Evolutionary conservation across 2,113 vertebrate genomes (phyloP).

Genomic region (Butastur rufipennis): DNA sequence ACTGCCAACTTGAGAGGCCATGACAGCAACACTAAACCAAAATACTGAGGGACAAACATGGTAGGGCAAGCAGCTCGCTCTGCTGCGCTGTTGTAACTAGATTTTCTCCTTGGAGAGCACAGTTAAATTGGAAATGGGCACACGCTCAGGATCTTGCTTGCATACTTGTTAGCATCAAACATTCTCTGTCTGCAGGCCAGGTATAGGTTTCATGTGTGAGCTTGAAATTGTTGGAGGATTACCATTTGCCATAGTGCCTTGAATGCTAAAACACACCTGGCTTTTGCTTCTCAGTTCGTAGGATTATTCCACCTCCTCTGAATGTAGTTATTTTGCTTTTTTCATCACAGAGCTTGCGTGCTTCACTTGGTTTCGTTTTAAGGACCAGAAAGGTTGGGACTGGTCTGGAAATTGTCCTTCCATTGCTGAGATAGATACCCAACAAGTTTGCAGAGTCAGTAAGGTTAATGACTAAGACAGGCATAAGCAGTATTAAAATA

Average conservation of each 20-base stretch:
- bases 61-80: not conserved
- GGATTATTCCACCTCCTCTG: not conserved
- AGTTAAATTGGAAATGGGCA: not conserved
- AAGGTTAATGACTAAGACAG: not conserved
- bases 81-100: not conserved
- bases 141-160: not conserved
- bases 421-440: not conserved
- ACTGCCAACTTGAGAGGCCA: not conserved
- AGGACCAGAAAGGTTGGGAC: not conserved
- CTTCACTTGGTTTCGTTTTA: not conserved
- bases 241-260: not conserved
- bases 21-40: not conserved
- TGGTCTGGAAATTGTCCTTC: not conserved
- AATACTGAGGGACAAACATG: not conserved
- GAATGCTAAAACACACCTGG: not conserved
- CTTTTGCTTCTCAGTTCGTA: not conserved
- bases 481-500: not conserved
- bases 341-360: not conserved
- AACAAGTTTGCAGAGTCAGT: not conserved
- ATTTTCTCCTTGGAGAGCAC: not conserved
- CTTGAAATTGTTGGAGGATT: not conserved
- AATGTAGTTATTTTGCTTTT: not conserved
- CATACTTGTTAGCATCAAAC: not conserved
- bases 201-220: not conserved
- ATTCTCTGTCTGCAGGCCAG: not conserved